A percentile compares a stretch with the other conserved stretches of the same genome.
phyloP scores from a whole-genome alignment of 2,113 vertebrate genomes.

The Lates calcarifer region DNA sequence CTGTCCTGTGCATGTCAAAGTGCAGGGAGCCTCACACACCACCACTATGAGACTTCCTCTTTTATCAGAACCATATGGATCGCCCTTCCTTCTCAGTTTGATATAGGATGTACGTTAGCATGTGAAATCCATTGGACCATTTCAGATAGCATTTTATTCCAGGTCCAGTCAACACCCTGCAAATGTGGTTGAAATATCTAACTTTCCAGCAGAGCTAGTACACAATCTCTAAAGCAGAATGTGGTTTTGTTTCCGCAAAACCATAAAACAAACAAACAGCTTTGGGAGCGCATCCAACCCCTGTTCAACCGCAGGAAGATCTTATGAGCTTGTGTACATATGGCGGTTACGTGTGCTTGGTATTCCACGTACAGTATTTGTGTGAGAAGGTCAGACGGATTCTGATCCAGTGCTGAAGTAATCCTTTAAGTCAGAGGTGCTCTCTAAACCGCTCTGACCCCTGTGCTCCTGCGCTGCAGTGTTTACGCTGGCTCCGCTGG shows the following conservation, averaged over 20 bases:
- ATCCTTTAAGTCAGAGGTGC: slow-evolving; percentile 71
- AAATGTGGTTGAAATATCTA: slow-evolving; percentile 4
- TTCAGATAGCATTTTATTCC: slow-evolving; percentile 15
- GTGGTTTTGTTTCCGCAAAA: slow-evolving; percentile 22
- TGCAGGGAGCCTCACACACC: slow-evolving; percentile 5
- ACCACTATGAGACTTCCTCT: slow-evolving; percentile 32
- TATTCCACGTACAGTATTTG: slow-evolving; percentile 37
- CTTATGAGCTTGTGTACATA: not conserved
- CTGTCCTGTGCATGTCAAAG: slow-evolving; percentile 8
- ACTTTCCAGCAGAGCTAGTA: not conserved
- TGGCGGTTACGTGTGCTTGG: not conserved
- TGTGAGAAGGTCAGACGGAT: slow-evolving; percentile 27
- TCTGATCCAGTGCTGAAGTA: slow-evolving; percentile 61
- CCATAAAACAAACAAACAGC: slow-evolving; percentile 53
- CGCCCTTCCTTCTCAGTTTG: not conserved
- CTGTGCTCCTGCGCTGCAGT: slow-evolving; percentile 56
- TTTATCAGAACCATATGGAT: slow-evolving; percentile 50
- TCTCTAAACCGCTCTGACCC: slow-evolving; percentile 77
- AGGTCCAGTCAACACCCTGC: not conserved
- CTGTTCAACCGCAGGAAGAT: not conserved
- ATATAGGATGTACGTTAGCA: slow-evolving; percentile 2
- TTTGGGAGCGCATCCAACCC: slow-evolving; percentile 21
- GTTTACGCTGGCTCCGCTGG: slow-evolving; percentile 75
- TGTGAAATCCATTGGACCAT: slow-evolving; percentile 23
- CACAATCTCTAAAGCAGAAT: not conserved